A percentile compares a stretch with the other conserved stretches of the same genome.
phyloP scores from a whole-genome alignment of 1,140 invertebrate species.

The Tetramorium simillimum region DNA sequence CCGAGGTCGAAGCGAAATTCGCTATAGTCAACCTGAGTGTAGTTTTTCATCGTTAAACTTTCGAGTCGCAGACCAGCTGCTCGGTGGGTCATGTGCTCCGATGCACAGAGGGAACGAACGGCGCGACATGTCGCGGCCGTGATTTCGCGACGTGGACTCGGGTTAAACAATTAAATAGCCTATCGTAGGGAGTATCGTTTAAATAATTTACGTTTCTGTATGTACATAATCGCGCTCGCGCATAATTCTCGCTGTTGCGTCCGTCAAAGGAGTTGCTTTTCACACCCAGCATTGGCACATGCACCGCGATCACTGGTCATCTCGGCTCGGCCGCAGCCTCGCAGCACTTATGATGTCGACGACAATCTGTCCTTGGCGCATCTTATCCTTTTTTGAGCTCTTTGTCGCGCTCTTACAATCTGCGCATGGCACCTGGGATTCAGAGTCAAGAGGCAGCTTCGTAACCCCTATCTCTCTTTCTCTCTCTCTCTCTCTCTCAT shows the following conservation, averaged over 20 bases:
- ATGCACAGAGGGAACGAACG: conserved; percentile 59
- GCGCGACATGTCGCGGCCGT: conserved; percentile 42
- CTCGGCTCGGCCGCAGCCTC: conserved; percentile 1
- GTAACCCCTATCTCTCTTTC: not conserved
- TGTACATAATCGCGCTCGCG: conserved; percentile 54
- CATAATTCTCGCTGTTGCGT: conserved; percentile 48
- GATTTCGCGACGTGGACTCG: conserved; percentile 26
- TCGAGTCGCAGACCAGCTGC: conserved; percentile 83
- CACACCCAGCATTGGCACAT: conserved; percentile 20
- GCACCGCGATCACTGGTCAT: conserved; percentile 10
- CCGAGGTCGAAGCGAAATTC: conserved; percentile 30
- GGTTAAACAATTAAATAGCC: conserved; percentile 77
- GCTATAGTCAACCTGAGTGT: conserved; percentile 63
- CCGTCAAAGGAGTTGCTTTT: not conserved
- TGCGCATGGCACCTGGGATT: conserved; percentile 66
- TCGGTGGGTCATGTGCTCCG: conserved; percentile 80
- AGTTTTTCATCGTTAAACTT: conserved; percentile 57
- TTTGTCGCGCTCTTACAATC: not conserved
- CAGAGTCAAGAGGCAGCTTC: conserved; percentile 37
- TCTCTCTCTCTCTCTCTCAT: not conserved
- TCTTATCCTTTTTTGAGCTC: not conserved
- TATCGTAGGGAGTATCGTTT: conserved; percentile 68
- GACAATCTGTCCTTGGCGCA: not conserved
- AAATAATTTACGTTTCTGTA: conserved; percentile 80
- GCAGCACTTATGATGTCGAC: not conserved